Evolutionary conservation across 30 jellyfish, hydroid and myxozoan species (phyloP).

Genomic region (Nemopilema nomurai): DNA sequence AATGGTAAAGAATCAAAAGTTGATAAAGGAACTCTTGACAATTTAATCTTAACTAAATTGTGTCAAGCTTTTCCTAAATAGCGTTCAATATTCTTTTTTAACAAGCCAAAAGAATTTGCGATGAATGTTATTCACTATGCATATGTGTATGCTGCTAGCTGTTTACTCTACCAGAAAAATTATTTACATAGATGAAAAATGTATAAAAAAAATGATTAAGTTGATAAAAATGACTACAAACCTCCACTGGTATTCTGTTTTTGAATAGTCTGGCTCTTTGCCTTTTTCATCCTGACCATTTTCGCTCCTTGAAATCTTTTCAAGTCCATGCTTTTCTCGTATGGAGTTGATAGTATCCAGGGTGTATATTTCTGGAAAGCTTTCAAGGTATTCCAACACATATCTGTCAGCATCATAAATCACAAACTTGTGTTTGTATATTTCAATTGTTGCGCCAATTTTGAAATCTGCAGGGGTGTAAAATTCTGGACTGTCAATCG

Average conservation of each 20-base stretch:
- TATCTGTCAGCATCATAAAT: slow-evolving; percentile 91
- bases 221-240: not conserved
- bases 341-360: slow-evolving; percentile 81
- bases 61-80: no score
- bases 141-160: no score
- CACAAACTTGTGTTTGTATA: slow-evolving; percentile 83
- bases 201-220: not conserved
- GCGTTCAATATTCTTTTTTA: no score
- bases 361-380: slow-evolving; percentile 86
- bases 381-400: slow-evolving; percentile 84
- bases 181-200: no score
- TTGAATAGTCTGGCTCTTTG: slow-evolving; percentile 6
- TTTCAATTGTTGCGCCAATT: slow-evolving; percentile 85
- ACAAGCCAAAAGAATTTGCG: not conserved
- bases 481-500: slow-evolving; percentile 89
- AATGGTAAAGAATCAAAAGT: no score
- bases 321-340: slow-evolving; percentile 72
- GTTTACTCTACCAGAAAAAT: no score
- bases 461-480: slow-evolving; percentile 96
- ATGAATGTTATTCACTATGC: not conserved
- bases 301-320: not conserved
- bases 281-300: not conserved
- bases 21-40: no score
- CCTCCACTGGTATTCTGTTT: slow-evolving; percentile 75
- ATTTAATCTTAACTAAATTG: no score